Evolutionary conservation across 2,113 vertebrate species (phyloP).

Genomic region (Nanorana parkeri): DNA sequence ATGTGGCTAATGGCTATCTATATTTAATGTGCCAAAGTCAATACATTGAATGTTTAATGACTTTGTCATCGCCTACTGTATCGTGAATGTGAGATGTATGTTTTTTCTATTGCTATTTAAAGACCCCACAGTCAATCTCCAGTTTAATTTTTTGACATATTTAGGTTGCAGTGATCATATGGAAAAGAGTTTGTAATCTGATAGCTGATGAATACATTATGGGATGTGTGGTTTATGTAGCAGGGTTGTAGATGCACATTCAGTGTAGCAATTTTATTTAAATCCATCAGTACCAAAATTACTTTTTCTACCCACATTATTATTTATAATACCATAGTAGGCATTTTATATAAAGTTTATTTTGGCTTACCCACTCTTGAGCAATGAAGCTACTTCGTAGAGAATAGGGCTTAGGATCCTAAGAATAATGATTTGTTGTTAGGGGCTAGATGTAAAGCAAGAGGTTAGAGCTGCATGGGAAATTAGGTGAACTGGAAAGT

Average conservation of each 20-base stretch:
- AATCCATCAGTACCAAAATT: too few species aligned
- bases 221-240: neutral
- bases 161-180: slow-evolving; percentile 17
- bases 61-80: neutral
- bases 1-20: neutral
- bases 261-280: neutral
- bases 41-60: slow-evolving; percentile 46
- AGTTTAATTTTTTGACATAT: slow-evolving; percentile 9
- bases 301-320: too few species aligned
- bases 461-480: too few species aligned
- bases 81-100: slow-evolving; percentile 8
- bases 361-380: too few species aligned
- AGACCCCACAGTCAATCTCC: slow-evolving; percentile 2
- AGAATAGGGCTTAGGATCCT: too few species aligned
- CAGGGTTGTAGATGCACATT: neutral
- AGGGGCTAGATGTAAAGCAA: too few species aligned
- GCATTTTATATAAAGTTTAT: too few species aligned
- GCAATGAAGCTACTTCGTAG: too few species aligned
- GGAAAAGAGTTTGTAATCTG: slow-evolving; percentile 2
- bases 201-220: neutral
- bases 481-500: too few species aligned
- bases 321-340: too few species aligned
- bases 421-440: too few species aligned
- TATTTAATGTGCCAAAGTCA: slow-evolving; percentile 36
- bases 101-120: slow-evolving; percentile 10